Percentiles rank a stretch among this genome's conserved stretches.
Conservation (phyloP, 1,140 invertebrate species). For the Ostrea denselamellosa region DNA sequence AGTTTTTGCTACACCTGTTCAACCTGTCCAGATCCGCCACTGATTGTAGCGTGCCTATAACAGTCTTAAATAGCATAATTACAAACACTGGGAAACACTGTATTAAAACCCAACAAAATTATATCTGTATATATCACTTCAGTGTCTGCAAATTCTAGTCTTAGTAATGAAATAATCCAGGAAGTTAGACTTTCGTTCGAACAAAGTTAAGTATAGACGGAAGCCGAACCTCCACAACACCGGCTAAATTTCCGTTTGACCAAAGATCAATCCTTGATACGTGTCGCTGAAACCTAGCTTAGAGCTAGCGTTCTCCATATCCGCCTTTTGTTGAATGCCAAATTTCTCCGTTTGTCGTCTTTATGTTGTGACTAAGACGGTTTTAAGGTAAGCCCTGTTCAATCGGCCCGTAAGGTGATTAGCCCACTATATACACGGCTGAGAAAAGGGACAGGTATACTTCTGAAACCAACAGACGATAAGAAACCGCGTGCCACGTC, state of each 20-base stretch:
- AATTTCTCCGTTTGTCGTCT: background rate
- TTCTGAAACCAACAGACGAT: slow-evolving; percentile 30
- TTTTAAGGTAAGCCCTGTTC: slow-evolving; percentile 33
- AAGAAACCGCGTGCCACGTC: slow-evolving; percentile 40
- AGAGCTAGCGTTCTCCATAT: background rate
- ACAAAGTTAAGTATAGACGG: slow-evolving; percentile 24
- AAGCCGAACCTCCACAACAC: slow-evolving; percentile 14
- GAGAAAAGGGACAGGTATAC: slow-evolving; percentile 27
- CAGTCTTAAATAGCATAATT: too few relatives aligned
- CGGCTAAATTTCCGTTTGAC: slow-evolving; percentile 28
- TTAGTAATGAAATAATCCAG: background rate
- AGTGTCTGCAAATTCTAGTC: background rate
- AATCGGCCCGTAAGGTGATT: slow-evolving; percentile 23
- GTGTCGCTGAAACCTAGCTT: slow-evolving; percentile 6
- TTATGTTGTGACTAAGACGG: background rate
- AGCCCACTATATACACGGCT: slow-evolving; percentile 7
- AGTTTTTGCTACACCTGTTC: too few relatives aligned
- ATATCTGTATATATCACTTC: too few relatives aligned
- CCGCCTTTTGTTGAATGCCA: background rate
- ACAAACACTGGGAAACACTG: too few relatives aligned
- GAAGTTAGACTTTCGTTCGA: slow-evolving; percentile 12
- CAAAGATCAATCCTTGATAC: slow-evolving; percentile 17
- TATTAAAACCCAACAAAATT: too few relatives aligned
- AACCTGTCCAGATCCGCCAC: too few relatives aligned
- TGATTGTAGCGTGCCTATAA: too few relatives aligned